Evolutionary conservation across 2,888 invertebrate genomes (phyloP).

Genomic region (Cryptocheilus praepositus): DNA sequence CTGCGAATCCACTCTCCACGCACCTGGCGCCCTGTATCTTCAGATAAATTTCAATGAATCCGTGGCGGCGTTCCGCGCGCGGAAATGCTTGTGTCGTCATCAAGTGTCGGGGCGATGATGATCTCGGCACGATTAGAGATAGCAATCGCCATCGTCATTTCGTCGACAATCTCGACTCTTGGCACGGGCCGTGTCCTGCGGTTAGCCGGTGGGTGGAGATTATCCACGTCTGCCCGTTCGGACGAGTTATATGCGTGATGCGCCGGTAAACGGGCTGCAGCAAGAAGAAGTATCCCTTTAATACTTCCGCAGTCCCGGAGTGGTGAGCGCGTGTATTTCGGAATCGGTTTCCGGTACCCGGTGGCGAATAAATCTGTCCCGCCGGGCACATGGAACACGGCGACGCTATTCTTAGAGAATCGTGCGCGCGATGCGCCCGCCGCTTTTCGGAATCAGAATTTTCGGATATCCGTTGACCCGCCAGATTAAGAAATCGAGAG

Average conservation of each 20-base stretch:
- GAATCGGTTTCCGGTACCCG: slow-evolving; percentile 55
- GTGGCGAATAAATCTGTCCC: slow-evolving; percentile 38
- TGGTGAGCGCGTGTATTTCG: slow-evolving; percentile 42
- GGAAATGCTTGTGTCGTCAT: no score
- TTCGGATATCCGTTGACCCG: slow-evolving; percentile 27
- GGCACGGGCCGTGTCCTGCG: slow-evolving; percentile 16
- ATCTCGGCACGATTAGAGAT: no score
- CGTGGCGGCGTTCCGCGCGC: no score
- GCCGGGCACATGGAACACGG: slow-evolving; percentile 1
- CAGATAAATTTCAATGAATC: no score
- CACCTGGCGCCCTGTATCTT: no score
- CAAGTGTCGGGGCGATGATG: no score
- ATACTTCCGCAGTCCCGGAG: slow-evolving; percentile 57
- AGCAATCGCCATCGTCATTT: no score
- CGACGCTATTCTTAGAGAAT: slow-evolving; percentile 43
- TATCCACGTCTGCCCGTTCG: no score
- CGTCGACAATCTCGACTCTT: no score
- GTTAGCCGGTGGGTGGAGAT: no score
- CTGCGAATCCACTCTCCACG: no score
- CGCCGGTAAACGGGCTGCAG: slow-evolving; percentile 13
- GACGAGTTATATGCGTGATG: no score
- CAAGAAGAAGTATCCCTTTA: slow-evolving; percentile 32
- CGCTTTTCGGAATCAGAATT: slow-evolving; percentile 28
- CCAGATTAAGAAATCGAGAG: slow-evolving; percentile 1
- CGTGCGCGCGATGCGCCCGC: neutral